phyloP scores from a whole-genome alignment of 2,888 invertebrate species.

The Drosophila parthenogenetica region DNA sequence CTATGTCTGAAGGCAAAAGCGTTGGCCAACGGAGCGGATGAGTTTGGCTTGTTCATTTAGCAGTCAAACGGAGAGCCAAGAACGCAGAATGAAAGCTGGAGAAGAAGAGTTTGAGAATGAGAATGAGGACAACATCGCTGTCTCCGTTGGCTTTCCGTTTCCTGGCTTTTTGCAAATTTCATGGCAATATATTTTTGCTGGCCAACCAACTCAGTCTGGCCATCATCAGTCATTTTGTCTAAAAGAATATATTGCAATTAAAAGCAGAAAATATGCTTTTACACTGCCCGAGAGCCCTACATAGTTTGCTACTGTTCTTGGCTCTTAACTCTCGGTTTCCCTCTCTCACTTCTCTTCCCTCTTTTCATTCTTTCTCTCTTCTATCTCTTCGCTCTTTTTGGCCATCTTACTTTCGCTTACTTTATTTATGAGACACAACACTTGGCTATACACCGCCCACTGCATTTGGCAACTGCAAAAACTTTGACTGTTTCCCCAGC shows the following conservation, averaged over 20 bases:
- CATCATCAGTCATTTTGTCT: conserved; percentile 82
- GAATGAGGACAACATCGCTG: conserved; percentile 47
- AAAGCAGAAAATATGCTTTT: conserved; percentile 79
- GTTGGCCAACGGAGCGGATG: conserved; percentile 39
- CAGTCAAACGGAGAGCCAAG: conserved; percentile 71
- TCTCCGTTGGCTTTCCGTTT: conserved; percentile 77
- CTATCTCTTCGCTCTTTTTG: background rate
- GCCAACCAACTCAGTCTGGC: conserved; percentile 47
- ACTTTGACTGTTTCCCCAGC: conserved; percentile 48
- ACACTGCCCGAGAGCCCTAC: conserved; percentile 59
- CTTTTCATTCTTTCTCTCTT: background rate
- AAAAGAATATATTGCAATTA: conserved; percentile 80
- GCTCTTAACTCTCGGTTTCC: conserved; percentile 9
- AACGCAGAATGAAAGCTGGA: conserved; percentile 23
- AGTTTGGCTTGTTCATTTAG: conserved; percentile 75
- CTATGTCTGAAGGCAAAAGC: conserved; percentile 4
- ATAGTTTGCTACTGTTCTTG: conserved; percentile 36
- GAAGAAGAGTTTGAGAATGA: background rate
- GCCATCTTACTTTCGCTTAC: conserved; percentile 18
- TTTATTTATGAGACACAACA: conserved; percentile 76
- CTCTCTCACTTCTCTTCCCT: background rate
- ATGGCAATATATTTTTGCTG: conserved; percentile 77
- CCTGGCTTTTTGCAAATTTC: conserved; percentile 73
- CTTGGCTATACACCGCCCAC: conserved; percentile 62
- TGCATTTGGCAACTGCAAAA: conserved; percentile 65